Base-by-base conservation (phyloP, 1,140 invertebrate species). In the Oreohelix idahoensis region DNA sequence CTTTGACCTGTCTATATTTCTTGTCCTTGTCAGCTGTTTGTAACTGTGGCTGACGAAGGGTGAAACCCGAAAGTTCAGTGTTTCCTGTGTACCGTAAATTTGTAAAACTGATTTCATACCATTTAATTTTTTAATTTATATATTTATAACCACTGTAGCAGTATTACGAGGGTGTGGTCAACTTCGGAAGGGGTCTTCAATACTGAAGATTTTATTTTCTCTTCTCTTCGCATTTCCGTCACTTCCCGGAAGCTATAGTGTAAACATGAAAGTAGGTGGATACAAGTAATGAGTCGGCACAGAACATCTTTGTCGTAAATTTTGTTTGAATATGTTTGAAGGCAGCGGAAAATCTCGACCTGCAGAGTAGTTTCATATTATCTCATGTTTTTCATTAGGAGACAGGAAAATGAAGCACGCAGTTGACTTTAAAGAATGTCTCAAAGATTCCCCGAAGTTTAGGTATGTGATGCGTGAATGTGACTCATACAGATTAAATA, bases 361-460 rank as follows among this genome's bases (percentile, higher is more conserved):
- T 53, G n/a, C 45, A 53, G 29, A 51, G 13, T 45, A 51, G 4
- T 51, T 53, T 35, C 20, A 35, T 17, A 29, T n/a, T 11, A 53
- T 23, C 23, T 29, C 23, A 53, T 26, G n/a, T 4, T n/a, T 29
- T 49, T 13, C 23, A 77, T 0, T 17, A 17, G 26, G 15, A 76
- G 38, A 53, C 69, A 36, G 49, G 38, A 88, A 71, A n/a, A 89
- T 87, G 86, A 87, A 87, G 69, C 84, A 87, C 39, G 81, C 85
- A 35, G 84, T 92, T n/a, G 90, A 92, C 84, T 90, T 92, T 74
- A 88, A 88, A 80, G 91, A 92, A 85, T 91, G 90, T 85, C 82
- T 91, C 38, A 91, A 91, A 79, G 91, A 92, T 85, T 92, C 91
- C 15, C 91, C 91, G 23, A 88, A 90, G 84, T 92, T 92, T 85